Evolutionary conservation across 1,140 invertebrate genomes (phyloP).

Genomic region (Nymphalis io): DNA sequence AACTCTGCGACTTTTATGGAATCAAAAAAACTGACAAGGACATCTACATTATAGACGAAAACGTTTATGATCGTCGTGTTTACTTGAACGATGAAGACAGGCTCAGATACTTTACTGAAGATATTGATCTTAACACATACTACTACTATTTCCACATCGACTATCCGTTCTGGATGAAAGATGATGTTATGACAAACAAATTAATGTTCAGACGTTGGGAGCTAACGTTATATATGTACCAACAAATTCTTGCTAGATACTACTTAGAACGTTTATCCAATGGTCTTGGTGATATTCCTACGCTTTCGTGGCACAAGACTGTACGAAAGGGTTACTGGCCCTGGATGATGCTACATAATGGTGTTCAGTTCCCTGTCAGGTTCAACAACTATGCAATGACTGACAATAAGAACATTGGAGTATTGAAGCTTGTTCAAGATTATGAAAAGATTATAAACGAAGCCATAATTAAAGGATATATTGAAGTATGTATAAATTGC

Average conservation of each 20-base stretch:
- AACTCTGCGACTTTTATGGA: conserved; percentile 66
- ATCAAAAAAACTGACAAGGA: conserved; percentile 72
- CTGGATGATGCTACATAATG: conserved; percentile 83
- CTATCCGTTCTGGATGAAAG: conserved; percentile 85
- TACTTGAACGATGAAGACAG: conserved; percentile 65
- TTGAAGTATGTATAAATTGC: conserved; percentile 67
- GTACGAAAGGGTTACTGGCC: conserved; percentile 83
- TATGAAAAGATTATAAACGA: conserved; percentile 83
- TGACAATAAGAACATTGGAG: conserved; percentile 74
- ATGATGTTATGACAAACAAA: conserved; percentile 77
- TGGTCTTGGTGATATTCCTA: conserved; percentile 80
- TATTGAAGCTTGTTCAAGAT: conserved; percentile 75
- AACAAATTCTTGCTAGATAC: conserved; percentile 84
- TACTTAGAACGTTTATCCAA: conserved; percentile 85
- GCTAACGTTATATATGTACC: conserved; percentile 82
- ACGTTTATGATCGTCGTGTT: conserved; percentile 70
- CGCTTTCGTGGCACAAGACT: conserved; percentile 76
- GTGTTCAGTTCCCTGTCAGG: conserved; percentile 83
- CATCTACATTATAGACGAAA: conserved; percentile 72
- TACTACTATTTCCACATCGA: conserved; percentile 86
- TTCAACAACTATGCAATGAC: conserved; percentile 81
- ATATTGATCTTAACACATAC: conserved; percentile 85
- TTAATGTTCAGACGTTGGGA: conserved; percentile 82
- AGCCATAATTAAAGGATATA: conserved; percentile 84
- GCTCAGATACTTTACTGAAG: conserved; percentile 85